A percentile compares a stretch with the other conserved stretches of the same genome.
Conservation (phyloP, 2,113 vertebrate species). For the Sceloporus tristichus region DNA sequence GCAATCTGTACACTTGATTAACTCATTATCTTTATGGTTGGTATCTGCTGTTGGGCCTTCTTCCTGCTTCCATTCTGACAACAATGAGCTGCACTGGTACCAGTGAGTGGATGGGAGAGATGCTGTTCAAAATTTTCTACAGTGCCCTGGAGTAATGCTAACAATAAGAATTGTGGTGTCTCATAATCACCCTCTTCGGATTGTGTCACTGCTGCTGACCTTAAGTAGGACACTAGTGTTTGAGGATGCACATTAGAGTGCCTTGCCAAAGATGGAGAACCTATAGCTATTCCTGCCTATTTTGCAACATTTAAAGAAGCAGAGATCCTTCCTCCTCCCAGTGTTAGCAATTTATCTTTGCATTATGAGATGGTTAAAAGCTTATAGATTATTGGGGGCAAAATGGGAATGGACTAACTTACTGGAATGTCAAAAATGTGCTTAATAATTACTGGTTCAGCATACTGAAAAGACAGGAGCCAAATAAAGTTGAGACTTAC, state of each 20-base stretch:
- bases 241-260: not conserved
- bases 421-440: not conserved
- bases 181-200: no score
- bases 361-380: not conserved
- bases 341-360: not conserved
- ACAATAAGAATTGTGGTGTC: no score
- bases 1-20: no score
- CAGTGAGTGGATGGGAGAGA: no score
- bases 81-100: no score
- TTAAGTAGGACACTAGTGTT: not conserved
- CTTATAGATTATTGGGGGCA: not conserved
- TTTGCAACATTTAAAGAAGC: not conserved
- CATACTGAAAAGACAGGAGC: not conserved
- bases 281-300: not conserved
- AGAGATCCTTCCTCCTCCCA: not conserved
- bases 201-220: no score
- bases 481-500: not conserved
- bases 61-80: no score
- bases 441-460: not conserved
- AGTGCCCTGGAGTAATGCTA: no score
- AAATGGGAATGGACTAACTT: not conserved
- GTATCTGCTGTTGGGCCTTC: no score
- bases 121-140: no score
- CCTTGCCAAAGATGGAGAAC: not conserved
- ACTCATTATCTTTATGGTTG: no score